Evolutionary conservation across 2,113 vertebrate genomes (phyloP), one percentile per base, ranked within the genome.

Genomic region (Engystomops pustulosus): DNA sequence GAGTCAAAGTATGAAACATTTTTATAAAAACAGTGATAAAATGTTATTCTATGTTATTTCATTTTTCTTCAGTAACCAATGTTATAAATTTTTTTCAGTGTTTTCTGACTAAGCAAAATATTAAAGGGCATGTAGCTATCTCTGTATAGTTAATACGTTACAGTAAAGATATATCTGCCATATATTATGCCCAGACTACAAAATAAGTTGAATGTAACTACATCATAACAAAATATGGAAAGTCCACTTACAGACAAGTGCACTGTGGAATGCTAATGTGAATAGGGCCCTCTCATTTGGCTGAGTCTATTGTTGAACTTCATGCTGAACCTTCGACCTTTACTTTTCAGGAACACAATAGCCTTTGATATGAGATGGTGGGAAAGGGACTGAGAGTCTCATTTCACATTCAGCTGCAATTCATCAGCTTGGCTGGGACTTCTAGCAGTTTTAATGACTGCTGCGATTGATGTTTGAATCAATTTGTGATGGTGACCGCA

Each of bases 381-480:
- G 95, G 96, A 97, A 97, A 95, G 86, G 69, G 91, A 92, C 91
- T 92, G 88, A 87, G 92, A 94, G 89, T 87, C 93, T 94, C 92
- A 91, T 92, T 94, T 93, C 93, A 93, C 93, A 95, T 96, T 96
- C 94, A 95, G 93, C 87, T 89, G 91, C 91, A 92, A 94, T 93
- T 92, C 93, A 93, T 94, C 93, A 94, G 94, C 93, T 93, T 89
- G 93, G 93, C 91, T 90, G 88, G 91, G 92, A 93, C 91, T 93
- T 89, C 90, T 91, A 91, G 90, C 92, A 90, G 92, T 91, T 93
- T 94, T 95, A 96, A 96, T 94, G 92, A 94, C 93, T 89, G 88
- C 91, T 91, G 93, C 94, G 94, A 96, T 95, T 96, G 96, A 97
- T 92, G 94, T 93, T 96, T 96, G 95, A 97, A 98, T 96, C 95